These are phyloP conservation scores for Fragum fragum DNA, from an alignment of 2,888 invertebrate genomes.

Conservation along the genomic window DNA sequence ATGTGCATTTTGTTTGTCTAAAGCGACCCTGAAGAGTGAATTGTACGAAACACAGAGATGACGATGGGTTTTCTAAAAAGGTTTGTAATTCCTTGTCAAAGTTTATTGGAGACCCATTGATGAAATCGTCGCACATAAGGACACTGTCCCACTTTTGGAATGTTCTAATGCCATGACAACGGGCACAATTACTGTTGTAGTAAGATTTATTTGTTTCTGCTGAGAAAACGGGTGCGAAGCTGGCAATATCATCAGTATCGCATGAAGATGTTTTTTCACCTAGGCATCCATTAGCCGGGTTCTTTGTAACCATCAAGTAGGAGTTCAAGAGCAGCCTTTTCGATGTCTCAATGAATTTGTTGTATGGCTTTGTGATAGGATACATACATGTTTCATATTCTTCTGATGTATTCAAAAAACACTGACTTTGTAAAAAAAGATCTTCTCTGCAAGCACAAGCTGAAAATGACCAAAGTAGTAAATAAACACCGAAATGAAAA, in stretches of 20 bases:
- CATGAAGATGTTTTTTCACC: neutral
- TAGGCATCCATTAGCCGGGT: neutral
- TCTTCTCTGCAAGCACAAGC: neutral
- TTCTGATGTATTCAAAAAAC: neutral
- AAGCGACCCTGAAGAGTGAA: neutral
- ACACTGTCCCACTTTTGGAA: neutral
- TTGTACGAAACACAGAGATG: neutral
- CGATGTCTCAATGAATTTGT: neutral
- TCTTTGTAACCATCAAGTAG: neutral
- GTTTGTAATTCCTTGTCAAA: conserved; percentile 3
- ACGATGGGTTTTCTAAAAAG: neutral
- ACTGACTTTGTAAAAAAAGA: neutral
- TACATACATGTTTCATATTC: neutral
- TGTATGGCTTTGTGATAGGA: neutral
- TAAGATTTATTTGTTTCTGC: neutral
- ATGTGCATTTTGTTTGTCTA: neutral
- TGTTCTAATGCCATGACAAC: neutral
- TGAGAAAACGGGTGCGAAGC: neutral
- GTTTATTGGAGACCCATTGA: neutral
- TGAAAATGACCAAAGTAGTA: too few relatives aligned
- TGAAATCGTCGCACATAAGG: neutral
- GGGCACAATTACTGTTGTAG: neutral
- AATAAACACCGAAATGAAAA: too few relatives aligned
- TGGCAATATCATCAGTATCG: neutral
- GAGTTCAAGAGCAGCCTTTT: neutral